phyloP scores from a whole-genome alignment of 2,797 vertebrate species.

The Schizopygopsis malacanthus region DNA sequence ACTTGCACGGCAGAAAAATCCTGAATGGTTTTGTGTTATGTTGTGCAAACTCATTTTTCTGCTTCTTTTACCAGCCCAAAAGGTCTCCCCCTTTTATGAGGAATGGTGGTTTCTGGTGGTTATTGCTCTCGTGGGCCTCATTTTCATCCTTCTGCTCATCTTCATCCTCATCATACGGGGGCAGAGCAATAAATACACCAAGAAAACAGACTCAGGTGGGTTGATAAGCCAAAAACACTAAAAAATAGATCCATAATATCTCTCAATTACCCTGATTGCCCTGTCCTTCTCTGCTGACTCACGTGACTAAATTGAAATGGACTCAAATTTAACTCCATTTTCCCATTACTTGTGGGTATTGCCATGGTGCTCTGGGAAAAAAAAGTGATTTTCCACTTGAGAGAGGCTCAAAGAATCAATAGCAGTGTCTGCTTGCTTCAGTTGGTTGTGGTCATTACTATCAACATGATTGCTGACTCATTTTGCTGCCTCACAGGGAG shows the following conservation, averaged over 20 bases:
- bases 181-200: constrained; percentile 97
- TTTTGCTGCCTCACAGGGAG: background rate
- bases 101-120: constrained; percentile 99
- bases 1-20: background rate
- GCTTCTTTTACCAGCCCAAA: constrained; percentile 83
- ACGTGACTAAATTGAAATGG: constrained; percentile 61
- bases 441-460: constrained; percentile 22
- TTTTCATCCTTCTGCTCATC: constrained; percentile 96
- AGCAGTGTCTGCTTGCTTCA: constrained; percentile 25
- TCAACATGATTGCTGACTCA: constrained; percentile 39
- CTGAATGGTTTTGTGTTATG: background rate
- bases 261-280: constrained; percentile 65
- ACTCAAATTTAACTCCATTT: constrained; percentile 15
- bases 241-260: constrained; percentile 47
- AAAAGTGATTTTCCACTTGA: constrained; percentile 42
- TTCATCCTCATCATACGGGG: constrained; percentile 97
- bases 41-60: background rate
- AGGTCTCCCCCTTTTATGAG: constrained; percentile 95
- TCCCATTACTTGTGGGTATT: background rate
- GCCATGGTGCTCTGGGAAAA: background rate
- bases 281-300: constrained; percentile 59
- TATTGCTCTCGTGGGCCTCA: constrained; percentile 94
- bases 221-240: constrained; percentile 56
- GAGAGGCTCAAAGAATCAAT: constrained; percentile 32
- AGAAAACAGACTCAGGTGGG: constrained; percentile 92